Evolutionary conservation across 23 tunicate genomes (phyloP).

Genomic region (Ascidia mentula): DNA sequence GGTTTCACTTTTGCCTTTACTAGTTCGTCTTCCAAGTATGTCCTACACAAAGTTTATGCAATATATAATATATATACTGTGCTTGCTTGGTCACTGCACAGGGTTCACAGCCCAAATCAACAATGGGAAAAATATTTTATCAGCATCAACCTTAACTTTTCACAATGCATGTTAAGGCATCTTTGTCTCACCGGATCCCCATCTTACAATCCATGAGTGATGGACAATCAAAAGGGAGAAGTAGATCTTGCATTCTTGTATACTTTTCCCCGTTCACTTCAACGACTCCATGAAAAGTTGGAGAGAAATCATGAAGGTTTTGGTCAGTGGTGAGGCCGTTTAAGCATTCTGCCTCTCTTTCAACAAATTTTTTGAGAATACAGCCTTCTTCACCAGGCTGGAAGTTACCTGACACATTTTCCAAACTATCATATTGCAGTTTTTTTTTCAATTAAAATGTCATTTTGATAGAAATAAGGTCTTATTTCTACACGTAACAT

Average conservation of each 20-base stretch:
- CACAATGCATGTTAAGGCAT: no score
- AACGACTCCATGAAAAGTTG: slow-evolving; percentile 77
- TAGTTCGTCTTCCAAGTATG: slow-evolving; percentile 92
- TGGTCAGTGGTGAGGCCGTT: slow-evolving; percentile 43
- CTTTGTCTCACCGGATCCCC: slow-evolving; percentile 76
- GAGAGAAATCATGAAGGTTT: slow-evolving; percentile 47
- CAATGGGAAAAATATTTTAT: no score
- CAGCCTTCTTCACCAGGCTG: slow-evolving; percentile 96
- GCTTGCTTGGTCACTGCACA: no score
- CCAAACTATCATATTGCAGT: neutral
- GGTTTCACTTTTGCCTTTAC: slow-evolving; percentile 84
- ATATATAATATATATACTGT: no score
- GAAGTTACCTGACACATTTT: slow-evolving; percentile 58
- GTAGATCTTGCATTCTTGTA: slow-evolving; percentile 86
- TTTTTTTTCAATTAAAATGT: neutral
- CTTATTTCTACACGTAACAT: neutral
- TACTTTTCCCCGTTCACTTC: slow-evolving; percentile 55
- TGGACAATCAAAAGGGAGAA: slow-evolving; percentile 70
- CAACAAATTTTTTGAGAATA: slow-evolving; percentile 73
- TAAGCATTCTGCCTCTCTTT: slow-evolving; percentile 76
- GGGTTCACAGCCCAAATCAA: no score
- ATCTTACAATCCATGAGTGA: slow-evolving; percentile 93
- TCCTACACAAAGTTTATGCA: no score
- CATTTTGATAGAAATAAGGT: neutral
- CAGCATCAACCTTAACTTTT: no score